Evolutionary conservation across 2,888 invertebrate species (phyloP).

Genomic region (Andrena bucephala): DNA sequence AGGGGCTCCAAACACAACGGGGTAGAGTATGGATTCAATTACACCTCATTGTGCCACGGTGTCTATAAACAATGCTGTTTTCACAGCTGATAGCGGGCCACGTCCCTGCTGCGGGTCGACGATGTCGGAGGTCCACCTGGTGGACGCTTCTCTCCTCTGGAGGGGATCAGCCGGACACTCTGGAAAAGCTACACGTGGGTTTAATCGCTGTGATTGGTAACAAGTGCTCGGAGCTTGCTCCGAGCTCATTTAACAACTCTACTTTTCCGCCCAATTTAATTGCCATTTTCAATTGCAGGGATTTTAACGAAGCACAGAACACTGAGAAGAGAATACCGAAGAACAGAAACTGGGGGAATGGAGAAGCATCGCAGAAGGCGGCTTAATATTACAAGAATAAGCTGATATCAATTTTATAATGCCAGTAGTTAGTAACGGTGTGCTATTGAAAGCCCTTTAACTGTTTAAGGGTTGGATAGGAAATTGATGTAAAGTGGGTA

Average conservation of each 20-base stretch:
- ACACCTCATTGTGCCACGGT: slow-evolving; percentile 82
- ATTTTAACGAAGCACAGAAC: no score
- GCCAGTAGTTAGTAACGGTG: no score
- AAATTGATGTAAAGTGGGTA: neutral
- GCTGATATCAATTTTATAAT: neutral
- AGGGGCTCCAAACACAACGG: slow-evolving; percentile 60
- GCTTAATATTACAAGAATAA: neutral
- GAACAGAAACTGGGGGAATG: no score
- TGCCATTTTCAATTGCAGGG: no score
- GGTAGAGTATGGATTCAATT: slow-evolving; percentile 82
- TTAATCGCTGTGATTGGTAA: neutral
- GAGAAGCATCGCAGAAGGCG: no score
- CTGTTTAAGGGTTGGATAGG: neutral
- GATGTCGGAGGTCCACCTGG: slow-evolving; percentile 7
- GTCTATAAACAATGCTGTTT: slow-evolving; percentile 84
- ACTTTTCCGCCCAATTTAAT: neutral
- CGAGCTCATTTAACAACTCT: neutral
- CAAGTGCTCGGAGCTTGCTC: neutral
- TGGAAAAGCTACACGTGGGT: neutral
- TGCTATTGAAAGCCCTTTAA: no score
- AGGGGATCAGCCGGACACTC: neutral
- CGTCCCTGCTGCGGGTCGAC: slow-evolving; percentile 45
- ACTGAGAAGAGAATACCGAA: no score
- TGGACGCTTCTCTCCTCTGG: neutral
- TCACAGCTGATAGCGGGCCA: slow-evolving; percentile 80